Percentiles rank a stretch among this genome's conserved stretches.
Evolutionary conservation across 2,888 invertebrate genomes (phyloP).

Genomic region (Acanthosepion lycidas): DNA sequence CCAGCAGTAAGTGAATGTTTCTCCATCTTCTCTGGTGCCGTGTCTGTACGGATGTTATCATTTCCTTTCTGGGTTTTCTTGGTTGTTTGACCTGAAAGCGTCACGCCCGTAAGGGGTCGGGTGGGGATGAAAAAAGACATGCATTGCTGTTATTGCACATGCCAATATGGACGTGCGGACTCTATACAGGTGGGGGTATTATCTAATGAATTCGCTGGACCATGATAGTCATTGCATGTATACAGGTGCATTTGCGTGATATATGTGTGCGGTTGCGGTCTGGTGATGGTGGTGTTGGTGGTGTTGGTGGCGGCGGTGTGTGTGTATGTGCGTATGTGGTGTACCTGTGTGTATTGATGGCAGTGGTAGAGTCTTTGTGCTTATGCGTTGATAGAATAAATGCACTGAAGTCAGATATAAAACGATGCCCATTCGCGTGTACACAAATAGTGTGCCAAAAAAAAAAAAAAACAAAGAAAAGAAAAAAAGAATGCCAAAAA

Average conservation of each 20-base stretch:
- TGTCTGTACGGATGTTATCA: no score
- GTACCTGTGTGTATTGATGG: not conserved
- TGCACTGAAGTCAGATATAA: not conserved
- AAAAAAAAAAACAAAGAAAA: no score
- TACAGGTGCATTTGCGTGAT: not conserved
- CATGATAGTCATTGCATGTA: no score
- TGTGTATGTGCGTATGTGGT: not conserved
- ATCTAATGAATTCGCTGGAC: no score
- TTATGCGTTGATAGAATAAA: not conserved
- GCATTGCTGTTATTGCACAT: not conserved
- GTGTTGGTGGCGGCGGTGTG: not conserved
- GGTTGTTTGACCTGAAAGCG: no score
- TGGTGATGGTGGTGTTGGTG: no score
- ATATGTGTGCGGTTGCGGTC: not conserved
- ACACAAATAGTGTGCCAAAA: no score
- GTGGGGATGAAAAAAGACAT: not conserved
- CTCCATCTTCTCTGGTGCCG: no score
- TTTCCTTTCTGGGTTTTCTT: not conserved
- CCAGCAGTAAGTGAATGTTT: not conserved
- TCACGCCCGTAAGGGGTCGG: not conserved
- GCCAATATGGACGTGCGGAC: not conserved
- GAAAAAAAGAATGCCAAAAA: no score
- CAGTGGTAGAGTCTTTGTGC: not conserved
- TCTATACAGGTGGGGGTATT: not conserved
- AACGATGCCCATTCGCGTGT: no score